Evolutionary conservation across 2,113 vertebrate species (phyloP).

Genomic region (Melierax canorus): DNA sequence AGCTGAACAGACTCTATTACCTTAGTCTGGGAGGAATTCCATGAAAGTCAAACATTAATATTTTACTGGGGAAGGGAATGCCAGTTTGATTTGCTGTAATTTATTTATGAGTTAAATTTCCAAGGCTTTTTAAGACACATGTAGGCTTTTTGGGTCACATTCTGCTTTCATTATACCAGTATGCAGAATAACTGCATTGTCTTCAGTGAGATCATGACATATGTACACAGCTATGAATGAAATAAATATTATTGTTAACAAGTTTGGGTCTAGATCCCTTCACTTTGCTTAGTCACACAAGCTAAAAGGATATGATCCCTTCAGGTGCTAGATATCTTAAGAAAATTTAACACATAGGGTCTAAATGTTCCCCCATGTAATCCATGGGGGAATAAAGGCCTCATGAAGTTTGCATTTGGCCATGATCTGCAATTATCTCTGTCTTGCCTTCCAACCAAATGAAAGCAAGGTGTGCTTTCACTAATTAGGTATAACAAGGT

Average conservation of each 20-base stretch:
- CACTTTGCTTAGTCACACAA: background rate
- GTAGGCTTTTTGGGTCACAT: slow-evolving; percentile 12
- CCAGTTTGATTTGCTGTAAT: slow-evolving; percentile 7
- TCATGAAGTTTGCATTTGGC: background rate
- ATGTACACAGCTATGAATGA: background rate
- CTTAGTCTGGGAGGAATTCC: slow-evolving; percentile 21
- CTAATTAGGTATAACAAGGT: background rate
- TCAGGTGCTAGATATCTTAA: background rate
- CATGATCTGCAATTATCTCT: background rate
- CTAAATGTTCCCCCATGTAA: background rate
- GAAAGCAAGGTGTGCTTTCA: slow-evolving; percentile 28
- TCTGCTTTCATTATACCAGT: background rate
- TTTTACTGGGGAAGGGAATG: slow-evolving; percentile 24
- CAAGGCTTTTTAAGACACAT: background rate
- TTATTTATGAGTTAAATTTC: slow-evolving; percentile 54
- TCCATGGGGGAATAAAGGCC: background rate
- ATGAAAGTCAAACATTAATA: slow-evolving; percentile 54
- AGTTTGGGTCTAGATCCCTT: background rate
- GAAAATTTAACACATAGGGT: background rate
- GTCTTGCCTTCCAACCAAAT: slow-evolving; percentile 18
- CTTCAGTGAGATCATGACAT: background rate
- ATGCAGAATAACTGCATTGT: background rate
- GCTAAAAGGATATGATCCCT: background rate
- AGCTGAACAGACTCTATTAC: background rate
- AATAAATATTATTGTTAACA: background rate